A percentile compares a stretch with the other conserved stretches of the same genome.
These are phyloP conservation scores for Dorcus parallelipipedus DNA, from an alignment of 2,888 invertebrate species.

Conservation along the genomic window DNA sequence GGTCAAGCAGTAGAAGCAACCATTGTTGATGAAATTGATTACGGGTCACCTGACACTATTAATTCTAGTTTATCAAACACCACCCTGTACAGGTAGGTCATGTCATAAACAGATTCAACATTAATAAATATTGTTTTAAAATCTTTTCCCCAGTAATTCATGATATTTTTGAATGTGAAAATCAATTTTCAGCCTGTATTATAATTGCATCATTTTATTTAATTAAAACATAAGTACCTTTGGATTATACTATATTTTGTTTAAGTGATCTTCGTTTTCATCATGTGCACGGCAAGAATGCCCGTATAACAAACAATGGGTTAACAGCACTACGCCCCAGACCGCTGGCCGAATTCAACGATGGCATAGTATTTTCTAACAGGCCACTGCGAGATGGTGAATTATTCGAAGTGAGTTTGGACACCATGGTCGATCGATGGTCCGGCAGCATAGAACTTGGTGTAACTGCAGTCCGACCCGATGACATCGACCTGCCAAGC, in stretches of 20 bases:
- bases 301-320: constrained; percentile 78
- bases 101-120: neutral
- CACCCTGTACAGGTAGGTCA: constrained; percentile 58
- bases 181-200: too few relatives aligned
- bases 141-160: too few relatives aligned
- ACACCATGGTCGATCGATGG: constrained; percentile 90
- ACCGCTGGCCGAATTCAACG: constrained; percentile 89
- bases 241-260: neutral
- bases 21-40: constrained; percentile 71
- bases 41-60: constrained; percentile 69
- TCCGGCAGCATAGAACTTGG: constrained; percentile 89
- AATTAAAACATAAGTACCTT: neutral
- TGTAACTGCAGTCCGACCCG: constrained; percentile 84
- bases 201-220: neutral
- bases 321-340: constrained; percentile 82
- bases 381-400: constrained; percentile 84
- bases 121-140: neutral
- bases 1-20: constrained; percentile 94
- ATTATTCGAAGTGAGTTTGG: constrained; percentile 86
- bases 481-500: constrained; percentile 81
- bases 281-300: constrained; percentile 84
- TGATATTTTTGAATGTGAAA: too few relatives aligned
- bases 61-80: constrained; percentile 75
- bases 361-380: constrained; percentile 89
- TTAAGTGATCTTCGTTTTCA: constrained; percentile 80